Evolutionary conservation across 2,113 vertebrate genomes (phyloP).

Genomic region (Gasterosteus aculeatus): DNA sequence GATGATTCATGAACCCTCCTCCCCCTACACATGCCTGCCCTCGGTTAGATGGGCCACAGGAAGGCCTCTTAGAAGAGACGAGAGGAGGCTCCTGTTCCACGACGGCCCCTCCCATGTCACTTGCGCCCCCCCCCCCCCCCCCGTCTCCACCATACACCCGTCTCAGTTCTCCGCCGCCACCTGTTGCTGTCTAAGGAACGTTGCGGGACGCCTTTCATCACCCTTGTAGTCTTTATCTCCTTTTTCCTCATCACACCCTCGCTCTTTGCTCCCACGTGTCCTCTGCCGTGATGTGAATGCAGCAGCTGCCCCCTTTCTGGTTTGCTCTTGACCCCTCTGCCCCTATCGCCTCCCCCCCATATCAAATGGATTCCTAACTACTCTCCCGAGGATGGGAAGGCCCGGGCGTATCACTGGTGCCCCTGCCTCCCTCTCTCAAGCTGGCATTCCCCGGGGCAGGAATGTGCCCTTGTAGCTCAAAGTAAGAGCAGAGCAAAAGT

Average conservation of each 20-base stretch:
- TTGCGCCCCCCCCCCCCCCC: not conserved
- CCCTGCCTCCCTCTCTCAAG: not conserved
- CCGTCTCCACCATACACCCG: constrained; percentile 27
- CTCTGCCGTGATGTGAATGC: constrained; percentile 23
- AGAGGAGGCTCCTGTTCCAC: constrained; percentile 54
- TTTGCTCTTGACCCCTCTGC: constrained; percentile 40
- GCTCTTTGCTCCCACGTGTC: constrained; percentile 31
- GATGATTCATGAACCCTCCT: not conserved
- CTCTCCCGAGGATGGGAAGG: constrained; percentile 52
- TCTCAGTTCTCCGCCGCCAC: constrained; percentile 33
- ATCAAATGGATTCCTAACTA: constrained; percentile 22
- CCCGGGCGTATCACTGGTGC: constrained; percentile 45
- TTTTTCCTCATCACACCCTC: constrained; percentile 1
- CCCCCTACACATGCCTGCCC: not conserved
- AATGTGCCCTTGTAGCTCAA: constrained; percentile 62
- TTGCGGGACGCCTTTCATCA: constrained; percentile 18
- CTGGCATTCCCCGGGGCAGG: constrained; percentile 52
- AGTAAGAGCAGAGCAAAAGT: constrained; percentile 34
- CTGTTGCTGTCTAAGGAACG: constrained; percentile 55
- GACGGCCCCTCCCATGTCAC: constrained; percentile 41
- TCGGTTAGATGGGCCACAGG: constrained; percentile 62
- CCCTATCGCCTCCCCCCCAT: not conserved
- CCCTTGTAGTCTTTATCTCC: constrained; percentile 27
- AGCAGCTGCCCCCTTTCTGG: constrained; percentile 54
- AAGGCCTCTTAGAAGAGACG: constrained; percentile 60